A percentile compares a stretch with the other conserved stretches of the same genome.
These are phyloP conservation scores for Ceratitis capitata DNA, from an alignment of 1,140 invertebrate species.

Conservation along the genomic window DNA sequence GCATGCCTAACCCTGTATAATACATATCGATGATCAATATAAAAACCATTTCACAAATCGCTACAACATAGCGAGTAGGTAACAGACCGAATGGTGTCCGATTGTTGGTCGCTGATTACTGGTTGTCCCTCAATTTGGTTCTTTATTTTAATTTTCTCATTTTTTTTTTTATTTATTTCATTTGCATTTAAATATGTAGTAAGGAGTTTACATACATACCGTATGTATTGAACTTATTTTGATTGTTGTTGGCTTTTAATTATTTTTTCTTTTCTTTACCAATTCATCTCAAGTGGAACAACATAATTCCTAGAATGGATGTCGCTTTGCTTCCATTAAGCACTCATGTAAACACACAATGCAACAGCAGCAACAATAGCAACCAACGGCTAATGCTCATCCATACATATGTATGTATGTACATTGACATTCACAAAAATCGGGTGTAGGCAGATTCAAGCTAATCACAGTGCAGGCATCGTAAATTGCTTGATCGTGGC, in stretches of 20 bases:
- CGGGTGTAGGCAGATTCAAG: constrained; percentile 35
- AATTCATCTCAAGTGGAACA: constrained; percentile 65
- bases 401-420: too few species aligned
- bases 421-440: too few species aligned
- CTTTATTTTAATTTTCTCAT: neutral
- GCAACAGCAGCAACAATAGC: constrained; percentile 47
- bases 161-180: neutral
- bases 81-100: constrained; percentile 39
- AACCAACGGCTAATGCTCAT: too few species aligned
- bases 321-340: neutral
- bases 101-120: constrained; percentile 36
- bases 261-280: constrained; percentile 53
- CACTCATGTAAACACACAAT: neutral
- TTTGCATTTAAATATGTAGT: too few species aligned
- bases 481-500: constrained; percentile 64
- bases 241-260: constrained; percentile 32
- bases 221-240: too few species aligned
- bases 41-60: constrained; percentile 61
- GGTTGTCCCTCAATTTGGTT: neutral
- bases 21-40: constrained; percentile 50
- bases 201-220: too few species aligned
- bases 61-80: constrained; percentile 61
- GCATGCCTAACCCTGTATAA: neutral
- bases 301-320: constrained; percentile 63
- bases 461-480: constrained; percentile 60